phyloP scores from a whole-genome alignment of 2,888 invertebrate species.

The Belgica antarctica region DNA sequence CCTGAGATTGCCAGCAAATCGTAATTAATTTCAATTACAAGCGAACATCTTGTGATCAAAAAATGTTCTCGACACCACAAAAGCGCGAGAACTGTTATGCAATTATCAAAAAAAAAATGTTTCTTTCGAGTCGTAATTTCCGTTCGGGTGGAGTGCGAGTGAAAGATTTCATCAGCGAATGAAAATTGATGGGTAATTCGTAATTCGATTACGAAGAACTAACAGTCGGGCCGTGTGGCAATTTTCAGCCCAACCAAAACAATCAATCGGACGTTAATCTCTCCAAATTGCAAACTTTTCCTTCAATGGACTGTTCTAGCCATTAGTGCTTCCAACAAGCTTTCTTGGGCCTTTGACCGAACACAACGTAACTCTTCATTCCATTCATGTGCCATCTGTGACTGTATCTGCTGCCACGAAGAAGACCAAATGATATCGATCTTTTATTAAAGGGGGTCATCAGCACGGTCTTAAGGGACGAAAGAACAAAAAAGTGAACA shows the following conservation, averaged over 20 bases:
- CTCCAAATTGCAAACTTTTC: too few relatives aligned
- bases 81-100: background rate
- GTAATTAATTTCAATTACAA: constrained; percentile 13
- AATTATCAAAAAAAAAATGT: background rate
- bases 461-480: constrained; percentile 5
- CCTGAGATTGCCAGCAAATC: background rate
- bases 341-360: too few relatives aligned
- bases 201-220: background rate
- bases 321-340: too few relatives aligned
- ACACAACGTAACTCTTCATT: too few relatives aligned
- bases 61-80: background rate
- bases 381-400: constrained; percentile 36
- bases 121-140: background rate
- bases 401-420: background rate
- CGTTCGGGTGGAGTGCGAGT: background rate
- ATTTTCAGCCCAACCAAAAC: background rate
- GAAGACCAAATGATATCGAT: constrained; percentile 40
- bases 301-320: too few relatives aligned
- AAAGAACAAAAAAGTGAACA: constrained; percentile 27
- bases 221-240: background rate
- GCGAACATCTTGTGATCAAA: background rate
- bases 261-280: background rate
- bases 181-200: background rate
- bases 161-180: too few relatives aligned
- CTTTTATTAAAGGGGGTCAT: constrained; percentile 40